phyloP scores from a whole-genome alignment of 2,797 vertebrate species.

The Macroramphosus scolopax region DNA sequence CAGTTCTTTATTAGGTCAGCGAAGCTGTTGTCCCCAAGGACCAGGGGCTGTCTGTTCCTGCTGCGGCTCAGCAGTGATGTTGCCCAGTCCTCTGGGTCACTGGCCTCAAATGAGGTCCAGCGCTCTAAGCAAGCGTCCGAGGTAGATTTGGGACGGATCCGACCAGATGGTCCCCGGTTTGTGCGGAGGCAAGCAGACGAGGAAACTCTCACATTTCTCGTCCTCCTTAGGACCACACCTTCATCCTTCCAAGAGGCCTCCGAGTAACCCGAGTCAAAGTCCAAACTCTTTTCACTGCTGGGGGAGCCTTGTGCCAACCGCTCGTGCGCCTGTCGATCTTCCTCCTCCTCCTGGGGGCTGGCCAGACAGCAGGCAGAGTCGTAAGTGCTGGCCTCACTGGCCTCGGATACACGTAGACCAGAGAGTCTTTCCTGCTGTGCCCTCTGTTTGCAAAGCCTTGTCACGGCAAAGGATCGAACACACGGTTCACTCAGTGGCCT shows the following conservation, averaged over 20 bases:
- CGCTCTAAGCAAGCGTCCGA: constrained; percentile 92
- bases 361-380: constrained; percentile 90
- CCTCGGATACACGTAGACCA: constrained; percentile 74
- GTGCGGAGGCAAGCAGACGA: constrained; percentile 82
- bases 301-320: constrained; percentile 73
- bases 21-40: constrained; percentile 97
- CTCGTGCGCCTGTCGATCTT: constrained; percentile 61
- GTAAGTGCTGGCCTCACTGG: constrained; percentile 82
- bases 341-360: constrained; percentile 78
- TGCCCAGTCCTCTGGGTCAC: constrained; percentile 89
- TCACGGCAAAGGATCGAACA: constrained; percentile 60
- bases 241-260: constrained; percentile 93
- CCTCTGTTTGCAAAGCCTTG: constrained; percentile 67
- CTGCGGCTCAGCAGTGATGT: constrained; percentile 89
- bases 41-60: constrained; percentile 91
- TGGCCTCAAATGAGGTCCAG: constrained; percentile 85
- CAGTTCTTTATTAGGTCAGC: constrained; percentile 97
- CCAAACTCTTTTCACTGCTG: constrained; percentile 86
- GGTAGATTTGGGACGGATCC: constrained; percentile 89
- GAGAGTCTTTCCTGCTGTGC: constrained; percentile 68
- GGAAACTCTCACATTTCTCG: constrained; percentile 80
- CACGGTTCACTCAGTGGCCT: constrained; percentile 66
- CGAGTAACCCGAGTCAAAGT: constrained; percentile 93
- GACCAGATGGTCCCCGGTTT: constrained; percentile 60
- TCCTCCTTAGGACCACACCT: constrained; percentile 79